Evolutionary conservation across 2,113 vertebrate genomes (phyloP).

Genomic region (Sphyrna mokarran): DNA sequence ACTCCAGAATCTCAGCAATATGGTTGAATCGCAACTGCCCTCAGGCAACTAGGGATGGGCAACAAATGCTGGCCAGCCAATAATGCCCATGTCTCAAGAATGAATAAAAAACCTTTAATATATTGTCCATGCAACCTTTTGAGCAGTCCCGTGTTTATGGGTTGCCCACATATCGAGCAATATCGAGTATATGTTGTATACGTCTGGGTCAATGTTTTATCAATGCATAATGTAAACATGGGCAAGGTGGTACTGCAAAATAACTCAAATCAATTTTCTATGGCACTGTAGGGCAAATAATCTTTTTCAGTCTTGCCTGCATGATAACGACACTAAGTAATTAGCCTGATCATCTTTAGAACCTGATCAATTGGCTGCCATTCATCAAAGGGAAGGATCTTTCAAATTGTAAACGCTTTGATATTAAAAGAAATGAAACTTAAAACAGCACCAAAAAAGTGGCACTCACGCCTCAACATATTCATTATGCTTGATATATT

Average conservation of each 20-base stretch:
- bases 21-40: too few species aligned
- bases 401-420: neutral
- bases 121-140: neutral
- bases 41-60: too few species aligned
- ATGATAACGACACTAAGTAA: neutral
- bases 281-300: neutral
- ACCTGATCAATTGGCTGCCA: slow-evolving; percentile 1
- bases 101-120: too few species aligned
- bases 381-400: neutral
- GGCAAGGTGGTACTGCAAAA: neutral
- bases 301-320: neutral
- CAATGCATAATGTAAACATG: neutral
- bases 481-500: neutral
- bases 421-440: neutral
- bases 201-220: neutral
- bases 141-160: neutral
- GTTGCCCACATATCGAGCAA: neutral
- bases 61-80: too few species aligned
- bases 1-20: too few species aligned
- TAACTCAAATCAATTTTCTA: neutral
- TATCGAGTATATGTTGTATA: too few species aligned
- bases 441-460: neutral
- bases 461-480: neutral
- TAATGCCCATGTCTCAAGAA: too few species aligned
- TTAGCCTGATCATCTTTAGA: neutral